Evolutionary conservation across 2,888 invertebrate genomes (phyloP), one percentile per base, ranked within the genome.

Genomic region (Sceliomorpha sp.): DNA sequence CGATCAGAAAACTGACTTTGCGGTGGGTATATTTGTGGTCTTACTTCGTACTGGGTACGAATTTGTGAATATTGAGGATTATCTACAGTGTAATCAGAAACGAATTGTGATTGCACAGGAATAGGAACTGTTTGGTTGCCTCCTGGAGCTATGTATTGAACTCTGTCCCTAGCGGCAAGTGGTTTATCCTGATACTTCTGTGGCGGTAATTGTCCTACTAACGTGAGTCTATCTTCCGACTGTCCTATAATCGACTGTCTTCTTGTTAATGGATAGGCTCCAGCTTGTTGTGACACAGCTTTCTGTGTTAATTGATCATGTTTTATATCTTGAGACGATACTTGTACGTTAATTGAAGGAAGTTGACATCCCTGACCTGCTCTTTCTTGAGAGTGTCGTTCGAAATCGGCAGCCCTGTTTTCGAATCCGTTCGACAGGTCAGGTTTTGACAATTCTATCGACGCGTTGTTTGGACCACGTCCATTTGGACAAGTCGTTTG

Each of bases 341-440:
- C 15, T 29, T 62, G 56, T 1, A 63, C 58, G 3, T 34, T 72
- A 9, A 68, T 60, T 12, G 55, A 1, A n/a, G 55, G 59, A 5
- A 47, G 64, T 32, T 64, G 47, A n/a, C 0, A 42, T 14, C 0
- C 13, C 39, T 70, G 74, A 14, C 77, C 77, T 17, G 72, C 42
- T 24, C 77, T 71, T 39, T 80, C 78, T 26, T 75, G 77, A 0
- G 73, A 48, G 26, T 72, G 80, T 37, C 81, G 72, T 8, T 85
- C 84, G 48, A 81, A 82, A 39, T 85, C 84, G 32, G 80, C 63
- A 3, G 76, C 73, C 9, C 84, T 77, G 53, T 85, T 85, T 24
- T 86, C 86, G 31, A 86, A 86, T 7, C 86, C 86, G 42, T 86
- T 86, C 1, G 86, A 83, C 26, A 83, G 60, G 24, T 86, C 86